Base-by-base conservation (phyloP, 2,113 vertebrate genomes). In the Dascyllus trimaculatus region DNA sequence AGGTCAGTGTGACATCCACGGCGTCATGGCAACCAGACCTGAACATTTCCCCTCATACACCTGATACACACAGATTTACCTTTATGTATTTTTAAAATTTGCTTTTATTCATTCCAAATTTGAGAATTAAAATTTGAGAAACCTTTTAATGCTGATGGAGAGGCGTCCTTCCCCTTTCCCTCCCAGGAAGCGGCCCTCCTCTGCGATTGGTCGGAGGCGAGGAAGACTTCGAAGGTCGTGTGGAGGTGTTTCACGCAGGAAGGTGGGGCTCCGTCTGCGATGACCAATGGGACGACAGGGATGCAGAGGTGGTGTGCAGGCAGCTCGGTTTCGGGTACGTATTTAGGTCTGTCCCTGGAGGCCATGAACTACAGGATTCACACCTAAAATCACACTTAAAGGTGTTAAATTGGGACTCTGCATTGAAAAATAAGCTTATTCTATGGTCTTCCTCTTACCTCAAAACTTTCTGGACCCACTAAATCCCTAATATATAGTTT, bases 231-330 rank as follows among this genome's bases (percentile, higher is more conserved):
- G 96, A 97, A 88, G 97, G 97, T 2, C 94, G 96, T 1, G 94
- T 98, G 74, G 97, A 98, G 85, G 96, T 98, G 63, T 98, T 96
- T 76, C 95, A 96, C 8, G 82, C 91, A 2, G 96, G 96, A 53
- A 93, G 91, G 82, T 98, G 97, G 97, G 97, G 96, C 77, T 95
- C 96, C 13, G 88, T 98, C 82, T 98, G 97, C 60, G 96, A 98
- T 1, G 97, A 98, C 93, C 96, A 96, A 53, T 98, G 97, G 97
- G 96, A 97, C 0, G 93, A 97, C 87, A 93, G 89, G 43, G 97
- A 98, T 71, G 97, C 97, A 4, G 96, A 96, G 82, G 97, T 98
- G 62, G 96, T 97, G 62, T 98, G 97, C 90, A 94, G 96, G 62
- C 96, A 97, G 88, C 91, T 98, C 45, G 96, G 96, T 38, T 93